Conservation (phyloP, 2,888 invertebrate genomes). For the Rhabditoides inermis region DNA sequence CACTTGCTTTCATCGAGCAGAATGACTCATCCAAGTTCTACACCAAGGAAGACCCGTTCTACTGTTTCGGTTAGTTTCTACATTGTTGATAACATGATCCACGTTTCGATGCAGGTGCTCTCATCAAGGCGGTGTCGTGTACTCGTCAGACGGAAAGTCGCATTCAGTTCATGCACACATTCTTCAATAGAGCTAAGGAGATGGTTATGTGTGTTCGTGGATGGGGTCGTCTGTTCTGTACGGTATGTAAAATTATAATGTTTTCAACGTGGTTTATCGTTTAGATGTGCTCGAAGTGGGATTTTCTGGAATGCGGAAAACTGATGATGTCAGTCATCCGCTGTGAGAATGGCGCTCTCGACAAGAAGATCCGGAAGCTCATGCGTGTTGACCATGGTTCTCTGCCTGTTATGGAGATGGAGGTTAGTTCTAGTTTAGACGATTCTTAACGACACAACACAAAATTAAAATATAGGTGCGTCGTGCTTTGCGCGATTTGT, state of each 20-base stretch:
- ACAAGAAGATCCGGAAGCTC: too few species aligned
- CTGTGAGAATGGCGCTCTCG: too few species aligned
- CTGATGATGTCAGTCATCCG: too few species aligned
- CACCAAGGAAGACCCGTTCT: not conserved
- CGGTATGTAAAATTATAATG: not conserved
- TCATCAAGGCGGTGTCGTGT: not conserved
- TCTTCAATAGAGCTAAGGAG: not conserved
- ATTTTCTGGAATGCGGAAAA: not conserved
- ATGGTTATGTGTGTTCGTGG: not conserved
- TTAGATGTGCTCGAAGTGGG: not conserved
- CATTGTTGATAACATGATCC: not conserved
- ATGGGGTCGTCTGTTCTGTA: not conserved
- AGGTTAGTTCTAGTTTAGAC: not conserved
- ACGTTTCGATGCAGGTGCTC: not conserved
- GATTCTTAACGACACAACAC: not conserved
- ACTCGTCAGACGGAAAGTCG: not conserved
- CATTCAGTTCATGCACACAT: not conserved
- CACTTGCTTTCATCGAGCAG: not conserved
- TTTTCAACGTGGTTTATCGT: not conserved
- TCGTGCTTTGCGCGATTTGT: not conserved
- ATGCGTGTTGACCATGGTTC: not conserved
- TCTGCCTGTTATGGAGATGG: not conserved
- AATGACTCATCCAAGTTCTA: not conserved
- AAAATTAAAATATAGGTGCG: too few species aligned
- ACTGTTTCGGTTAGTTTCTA: not conserved